A percentile compares a stretch with the other conserved stretches of the same genome.
phyloP scores from a whole-genome alignment of 2,113 vertebrate genomes.

The Scolopax mira region DNA sequence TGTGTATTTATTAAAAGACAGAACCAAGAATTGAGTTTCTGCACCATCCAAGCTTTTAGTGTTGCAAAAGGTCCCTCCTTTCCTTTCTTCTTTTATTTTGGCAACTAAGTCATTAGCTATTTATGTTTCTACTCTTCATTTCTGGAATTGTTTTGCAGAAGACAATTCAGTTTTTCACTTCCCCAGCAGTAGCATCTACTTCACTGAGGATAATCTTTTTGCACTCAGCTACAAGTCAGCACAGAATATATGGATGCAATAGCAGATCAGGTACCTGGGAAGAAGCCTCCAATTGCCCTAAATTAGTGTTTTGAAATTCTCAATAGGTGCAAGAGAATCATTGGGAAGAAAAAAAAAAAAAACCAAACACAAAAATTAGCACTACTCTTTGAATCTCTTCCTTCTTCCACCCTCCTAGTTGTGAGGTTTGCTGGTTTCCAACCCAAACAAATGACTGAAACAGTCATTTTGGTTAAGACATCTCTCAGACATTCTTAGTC shows the following conservation, averaged over 20 bases:
- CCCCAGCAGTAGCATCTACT: not conserved
- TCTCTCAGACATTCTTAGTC: not conserved
- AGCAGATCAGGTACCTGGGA: not conserved
- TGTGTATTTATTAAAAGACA: conserved; percentile 28
- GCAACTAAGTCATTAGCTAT: not conserved
- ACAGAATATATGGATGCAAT: not conserved
- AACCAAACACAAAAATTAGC: not conserved
- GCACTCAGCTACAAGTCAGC: not conserved
- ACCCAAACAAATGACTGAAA: not conserved
- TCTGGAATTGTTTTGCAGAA: not conserved
- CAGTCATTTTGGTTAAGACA: not conserved
- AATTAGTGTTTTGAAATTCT: not conserved
- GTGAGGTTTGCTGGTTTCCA: not conserved
- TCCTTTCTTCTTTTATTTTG: not conserved
- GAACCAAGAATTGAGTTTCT: not conserved
- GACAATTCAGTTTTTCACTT: not conserved
- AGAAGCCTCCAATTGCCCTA: not conserved
- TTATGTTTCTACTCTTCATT: not conserved
- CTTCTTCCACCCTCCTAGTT: not conserved
- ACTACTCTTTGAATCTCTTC: not conserved
- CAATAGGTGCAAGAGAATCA: not conserved
- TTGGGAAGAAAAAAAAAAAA: not conserved
- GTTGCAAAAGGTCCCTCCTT: not conserved
- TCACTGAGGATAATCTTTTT: not conserved
- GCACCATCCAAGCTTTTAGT: not conserved